phyloP scores from a whole-genome alignment of 2,797 vertebrate genomes.

The Fringilla coelebs region DNA sequence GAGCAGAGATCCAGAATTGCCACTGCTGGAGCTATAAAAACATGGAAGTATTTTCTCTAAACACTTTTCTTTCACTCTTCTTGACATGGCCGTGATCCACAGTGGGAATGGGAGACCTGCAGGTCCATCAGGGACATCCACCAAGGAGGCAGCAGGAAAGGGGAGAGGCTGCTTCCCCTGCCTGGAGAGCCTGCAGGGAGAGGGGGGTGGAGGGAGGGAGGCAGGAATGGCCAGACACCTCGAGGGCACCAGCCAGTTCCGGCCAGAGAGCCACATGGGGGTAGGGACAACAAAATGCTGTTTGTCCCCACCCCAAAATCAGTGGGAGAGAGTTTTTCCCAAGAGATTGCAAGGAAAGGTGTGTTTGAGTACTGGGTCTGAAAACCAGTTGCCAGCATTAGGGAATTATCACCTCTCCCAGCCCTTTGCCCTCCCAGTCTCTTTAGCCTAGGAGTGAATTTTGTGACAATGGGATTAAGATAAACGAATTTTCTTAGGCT shows the following conservation, averaged over 20 bases:
- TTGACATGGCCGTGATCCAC: accelerated
- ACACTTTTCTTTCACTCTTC: neutral
- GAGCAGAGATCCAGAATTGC: neutral
- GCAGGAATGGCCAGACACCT: neutral
- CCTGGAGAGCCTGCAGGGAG: neutral
- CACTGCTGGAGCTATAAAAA: neutral
- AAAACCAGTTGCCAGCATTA: neutral
- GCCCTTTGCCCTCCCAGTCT: neutral
- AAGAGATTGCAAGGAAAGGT: neutral
- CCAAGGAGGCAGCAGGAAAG: neutral
- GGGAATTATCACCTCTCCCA: neutral
- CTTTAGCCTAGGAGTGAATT: neutral
- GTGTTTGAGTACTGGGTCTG: neutral
- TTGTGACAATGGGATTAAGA: neutral
- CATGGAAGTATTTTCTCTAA: neutral
- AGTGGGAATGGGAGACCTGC: accelerated
- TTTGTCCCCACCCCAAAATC: neutral
- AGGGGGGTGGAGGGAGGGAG: neutral
- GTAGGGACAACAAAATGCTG: neutral
- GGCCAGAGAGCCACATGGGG: accelerated
- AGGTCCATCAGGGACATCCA: accelerated
- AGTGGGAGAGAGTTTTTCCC: neutral
- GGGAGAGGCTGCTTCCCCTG: neutral
- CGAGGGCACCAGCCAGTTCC: neutral
- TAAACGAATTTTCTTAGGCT: neutral